Percentiles rank a stretch among this genome's conserved stretches.
Conservation (phyloP, 2,888 invertebrate species). For the Eucera pruinosa region DNA sequence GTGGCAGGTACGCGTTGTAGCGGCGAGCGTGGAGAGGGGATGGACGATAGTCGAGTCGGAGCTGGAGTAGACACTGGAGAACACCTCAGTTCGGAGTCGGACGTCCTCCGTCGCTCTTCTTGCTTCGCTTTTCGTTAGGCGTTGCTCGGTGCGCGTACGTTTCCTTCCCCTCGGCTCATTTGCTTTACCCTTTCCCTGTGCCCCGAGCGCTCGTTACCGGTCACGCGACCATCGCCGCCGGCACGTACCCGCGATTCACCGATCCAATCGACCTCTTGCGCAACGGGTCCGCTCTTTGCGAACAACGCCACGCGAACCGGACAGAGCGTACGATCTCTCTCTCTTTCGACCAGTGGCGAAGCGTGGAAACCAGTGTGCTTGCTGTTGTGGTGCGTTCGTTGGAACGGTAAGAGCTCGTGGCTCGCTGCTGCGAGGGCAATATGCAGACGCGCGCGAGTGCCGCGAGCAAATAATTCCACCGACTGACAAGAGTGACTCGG, state of each 20-base stretch:
- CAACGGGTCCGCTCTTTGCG: background rate
- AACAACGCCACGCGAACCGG: too few species aligned
- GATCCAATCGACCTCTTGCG: constrained; percentile 14
- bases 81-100: constrained; percentile 73
- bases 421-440: too few species aligned
- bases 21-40: constrained; percentile 45
- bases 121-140: background rate
- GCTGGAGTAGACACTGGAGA: constrained; percentile 29
- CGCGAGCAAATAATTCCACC: too few species aligned
- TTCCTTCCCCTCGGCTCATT: background rate
- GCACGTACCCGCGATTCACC: background rate
- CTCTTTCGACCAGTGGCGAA: background rate
- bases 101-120: constrained; percentile 68
- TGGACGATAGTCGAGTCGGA: constrained; percentile 43
- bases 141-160: background rate
- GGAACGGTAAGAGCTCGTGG: too few species aligned
- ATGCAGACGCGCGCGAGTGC: too few species aligned
- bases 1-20: constrained; percentile 53
- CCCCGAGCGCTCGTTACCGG: background rate
- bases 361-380: background rate
- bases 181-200: too few species aligned
- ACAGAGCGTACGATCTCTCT: too few species aligned
- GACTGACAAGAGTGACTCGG: too few species aligned
- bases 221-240: too few species aligned
- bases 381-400: too few species aligned